These are phyloP conservation scores for Lutra lutra DNA, from an alignment of 2,797 vertebrate species.

Conservation along the genomic window DNA sequence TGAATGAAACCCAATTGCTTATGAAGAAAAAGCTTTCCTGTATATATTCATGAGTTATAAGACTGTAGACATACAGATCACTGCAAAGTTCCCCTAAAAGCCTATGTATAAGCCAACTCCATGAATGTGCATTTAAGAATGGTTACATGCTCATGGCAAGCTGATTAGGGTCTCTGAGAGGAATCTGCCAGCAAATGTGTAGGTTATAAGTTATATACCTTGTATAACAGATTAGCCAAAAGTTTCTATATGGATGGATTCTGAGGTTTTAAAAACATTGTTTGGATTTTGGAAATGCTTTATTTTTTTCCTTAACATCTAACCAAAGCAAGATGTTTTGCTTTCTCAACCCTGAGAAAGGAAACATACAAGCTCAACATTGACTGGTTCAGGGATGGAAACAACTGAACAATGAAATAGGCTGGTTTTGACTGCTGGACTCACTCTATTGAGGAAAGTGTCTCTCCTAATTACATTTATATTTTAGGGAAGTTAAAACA, in stretches of 20 bases:
- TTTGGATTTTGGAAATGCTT: not conserved
- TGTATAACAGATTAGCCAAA: not conserved
- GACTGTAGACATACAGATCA: not conserved
- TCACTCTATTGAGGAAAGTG: not conserved
- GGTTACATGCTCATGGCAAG: not conserved
- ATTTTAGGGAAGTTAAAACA: slow-evolving; percentile 47
- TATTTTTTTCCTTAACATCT: not conserved
- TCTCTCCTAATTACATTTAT: slow-evolving; percentile 6
- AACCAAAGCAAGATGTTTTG: not conserved
- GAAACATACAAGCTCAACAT: not conserved
- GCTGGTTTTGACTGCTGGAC: not conserved
- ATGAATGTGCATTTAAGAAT: not conserved
- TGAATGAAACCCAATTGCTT: not conserved
- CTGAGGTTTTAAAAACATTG: not conserved
- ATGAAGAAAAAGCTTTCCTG: not conserved
- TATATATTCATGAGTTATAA: not conserved
- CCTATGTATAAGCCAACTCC: not conserved
- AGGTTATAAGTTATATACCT: not conserved
- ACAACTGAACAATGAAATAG: not conserved
- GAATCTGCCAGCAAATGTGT: not conserved
- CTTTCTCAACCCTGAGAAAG: not conserved
- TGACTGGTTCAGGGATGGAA: not conserved
- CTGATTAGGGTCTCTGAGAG: not conserved
- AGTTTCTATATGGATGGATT: not conserved
- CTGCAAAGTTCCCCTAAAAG: not conserved